phyloP scores from a whole-genome alignment of 2,113 vertebrate species.

The Australoheros scitulus region DNA sequence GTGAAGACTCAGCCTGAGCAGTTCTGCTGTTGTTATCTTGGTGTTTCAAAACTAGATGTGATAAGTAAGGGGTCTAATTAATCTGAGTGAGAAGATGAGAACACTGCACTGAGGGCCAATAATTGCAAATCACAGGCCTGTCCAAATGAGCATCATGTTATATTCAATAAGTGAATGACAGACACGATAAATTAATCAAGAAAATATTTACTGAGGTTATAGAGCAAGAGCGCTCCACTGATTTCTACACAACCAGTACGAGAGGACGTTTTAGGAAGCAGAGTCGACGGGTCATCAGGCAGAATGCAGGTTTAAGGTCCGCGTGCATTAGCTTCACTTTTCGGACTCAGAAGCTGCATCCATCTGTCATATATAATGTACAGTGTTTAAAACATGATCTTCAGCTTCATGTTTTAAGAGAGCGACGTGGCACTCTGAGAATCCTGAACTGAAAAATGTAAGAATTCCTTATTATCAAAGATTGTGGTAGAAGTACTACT shows the following conservation, averaged over 20 bases:
- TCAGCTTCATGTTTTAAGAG: background rate
- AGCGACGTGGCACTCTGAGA: background rate
- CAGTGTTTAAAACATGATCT: background rate
- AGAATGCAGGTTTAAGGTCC: background rate
- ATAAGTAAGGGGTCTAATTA: background rate
- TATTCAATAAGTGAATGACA: too few relatives aligned
- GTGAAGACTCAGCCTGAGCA: too few relatives aligned
- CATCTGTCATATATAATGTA: too few relatives aligned
- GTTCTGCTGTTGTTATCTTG: too few relatives aligned
- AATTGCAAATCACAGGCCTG: background rate
- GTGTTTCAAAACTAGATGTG: background rate
- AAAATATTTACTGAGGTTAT: background rate
- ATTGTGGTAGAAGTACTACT: background rate
- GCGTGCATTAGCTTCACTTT: too few relatives aligned
- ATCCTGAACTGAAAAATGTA: background rate
- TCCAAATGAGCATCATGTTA: background rate
- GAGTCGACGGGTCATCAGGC: background rate
- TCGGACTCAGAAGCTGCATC: too few relatives aligned
- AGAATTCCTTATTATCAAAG: background rate
- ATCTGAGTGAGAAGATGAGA: too few relatives aligned
- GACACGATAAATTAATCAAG: too few relatives aligned
- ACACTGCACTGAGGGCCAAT: background rate
- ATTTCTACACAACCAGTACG: too few relatives aligned
- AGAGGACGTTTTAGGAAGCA: too few relatives aligned
- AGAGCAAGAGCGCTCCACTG: too few relatives aligned